Evolutionary conservation across 2,113 vertebrate species (phyloP), one percentile per base, ranked within the genome.

Genomic region (Brachypodius melanocephalos): DNA sequence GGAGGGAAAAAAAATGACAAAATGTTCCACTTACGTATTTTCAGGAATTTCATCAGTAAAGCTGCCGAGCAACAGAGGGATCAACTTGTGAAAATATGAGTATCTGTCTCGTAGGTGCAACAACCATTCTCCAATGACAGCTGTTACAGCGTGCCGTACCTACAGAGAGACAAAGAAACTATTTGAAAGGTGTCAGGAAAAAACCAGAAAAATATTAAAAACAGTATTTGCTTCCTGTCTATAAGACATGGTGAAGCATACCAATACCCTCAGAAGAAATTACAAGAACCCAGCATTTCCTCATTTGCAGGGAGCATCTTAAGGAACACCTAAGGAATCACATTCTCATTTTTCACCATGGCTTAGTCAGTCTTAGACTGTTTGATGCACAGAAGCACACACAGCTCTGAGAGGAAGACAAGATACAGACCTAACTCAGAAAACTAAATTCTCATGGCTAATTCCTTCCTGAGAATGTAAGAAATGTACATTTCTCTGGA

Each of bases 61-160:
- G 91, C 98, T 97, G 92, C 98, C 99, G 89, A 99, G 98, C 83
- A 99, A 95, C 59, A 99, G 98, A 17, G 99, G 99, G 74, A 99
- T 98, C 85, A 99, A 73, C 94, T 99, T 99, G 97, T 99, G 98
- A 90, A 99, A 99, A 97, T 98, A 99, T 0, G 99, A 99, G 36
- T 99, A 99, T 92, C 99, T 98, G 90, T 99, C 99, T 29, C 96
- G 97, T 83, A 99, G 96, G 52, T 97, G 94, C 87, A 99, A 97
- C 45, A 99, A 97, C 99, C 99, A 99, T 42, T 97, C 96, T 12
- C 99, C 99, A 14, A 98, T 97, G 18, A 99, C 98, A 4, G 88
- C 21, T 17, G 98, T 98, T 46, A 99, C 98, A 5, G 98, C 97
- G 6, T 98, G 98, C 14, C 99, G 98, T 43, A 99, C 99, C 99